A percentile compares a stretch with the other conserved stretches of the same genome.
phyloP scores from a whole-genome alignment of 2,797 vertebrate species.

The Falco peregrinus region DNA sequence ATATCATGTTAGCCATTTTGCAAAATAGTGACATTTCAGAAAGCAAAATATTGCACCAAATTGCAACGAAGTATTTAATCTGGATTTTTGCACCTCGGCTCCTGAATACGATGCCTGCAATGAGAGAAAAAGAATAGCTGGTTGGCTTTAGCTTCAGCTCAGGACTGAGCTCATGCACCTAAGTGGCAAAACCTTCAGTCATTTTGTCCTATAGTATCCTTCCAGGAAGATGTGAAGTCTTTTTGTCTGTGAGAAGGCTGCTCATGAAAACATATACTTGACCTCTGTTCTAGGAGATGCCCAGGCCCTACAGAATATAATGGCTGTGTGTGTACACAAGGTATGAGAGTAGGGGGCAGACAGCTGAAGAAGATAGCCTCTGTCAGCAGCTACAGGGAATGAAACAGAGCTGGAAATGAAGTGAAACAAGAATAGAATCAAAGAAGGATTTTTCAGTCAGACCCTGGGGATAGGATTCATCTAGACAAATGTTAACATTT shows the following conservation, averaged over 20 bases:
- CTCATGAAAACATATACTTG: not conserved
- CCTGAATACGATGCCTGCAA: not conserved
- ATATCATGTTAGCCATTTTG: not conserved
- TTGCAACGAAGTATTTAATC: not conserved
- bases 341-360: not conserved
- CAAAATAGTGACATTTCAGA: not conserved
- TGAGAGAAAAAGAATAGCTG: not conserved
- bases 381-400: fast-evolving
- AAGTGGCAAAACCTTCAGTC: not conserved
- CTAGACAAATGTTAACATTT: not conserved
- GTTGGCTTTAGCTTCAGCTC: not conserved
- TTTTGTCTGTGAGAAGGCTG: not conserved
- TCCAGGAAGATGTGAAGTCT: not conserved
- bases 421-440: not conserved
- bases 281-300: not conserved
- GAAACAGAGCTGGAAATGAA: not conserved
- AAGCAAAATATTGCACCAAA: not conserved
- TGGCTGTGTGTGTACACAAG: not conserved
- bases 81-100: not conserved
- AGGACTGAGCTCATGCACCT: fast-evolving
- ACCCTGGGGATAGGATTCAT: not conserved
- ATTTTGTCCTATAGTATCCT: not conserved
- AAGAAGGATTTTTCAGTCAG: not conserved
- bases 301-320: not conserved
- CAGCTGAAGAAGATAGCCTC: not conserved